These are phyloP conservation scores for Papilio demoleus DNA, from an alignment of 2,888 invertebrate species.

Conservation along the genomic window DNA sequence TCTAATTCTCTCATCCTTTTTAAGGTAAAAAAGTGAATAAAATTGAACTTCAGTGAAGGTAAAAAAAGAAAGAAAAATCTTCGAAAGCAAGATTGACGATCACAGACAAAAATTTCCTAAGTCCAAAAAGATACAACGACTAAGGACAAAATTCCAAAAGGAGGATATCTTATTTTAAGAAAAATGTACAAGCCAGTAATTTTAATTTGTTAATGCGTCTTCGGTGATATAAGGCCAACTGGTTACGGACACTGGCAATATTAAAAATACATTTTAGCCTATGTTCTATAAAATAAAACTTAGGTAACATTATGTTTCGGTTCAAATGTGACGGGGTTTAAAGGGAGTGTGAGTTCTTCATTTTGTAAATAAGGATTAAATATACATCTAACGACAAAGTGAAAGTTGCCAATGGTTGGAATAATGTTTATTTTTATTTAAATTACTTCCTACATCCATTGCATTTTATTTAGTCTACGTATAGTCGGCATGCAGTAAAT, in stretches of 20 bases:
- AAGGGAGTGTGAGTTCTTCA: too few relatives aligned
- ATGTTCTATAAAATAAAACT: too few relatives aligned
- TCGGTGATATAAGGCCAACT: not conserved
- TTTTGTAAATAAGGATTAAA: too few relatives aligned
- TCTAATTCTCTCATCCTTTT: too few relatives aligned
- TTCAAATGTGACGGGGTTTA: too few relatives aligned
- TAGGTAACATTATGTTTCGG: too few relatives aligned
- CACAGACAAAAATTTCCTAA: not conserved
- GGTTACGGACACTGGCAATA: not conserved
- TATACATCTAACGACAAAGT: not conserved
- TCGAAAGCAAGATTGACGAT: not conserved
- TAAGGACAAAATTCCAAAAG: not conserved
- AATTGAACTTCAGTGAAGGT: not conserved
- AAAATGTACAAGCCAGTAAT: not conserved
- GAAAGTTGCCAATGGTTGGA: not conserved
- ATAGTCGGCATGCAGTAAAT: not conserved
- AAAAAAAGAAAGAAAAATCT: not conserved
- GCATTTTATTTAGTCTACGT: not conserved
- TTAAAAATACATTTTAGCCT: not conserved
- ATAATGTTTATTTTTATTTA: not conserved
- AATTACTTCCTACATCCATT: slow-evolving; percentile 1
- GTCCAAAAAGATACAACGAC: slow-evolving; percentile 2
- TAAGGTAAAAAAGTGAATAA: too few relatives aligned
- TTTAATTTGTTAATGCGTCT: not conserved
- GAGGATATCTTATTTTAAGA: slow-evolving; percentile 1